A percentile compares a stretch with the other conserved stretches of the same genome.
Evolutionary conservation across 1,140 invertebrate genomes (phyloP).

Genomic region (Cydia splendana): DNA sequence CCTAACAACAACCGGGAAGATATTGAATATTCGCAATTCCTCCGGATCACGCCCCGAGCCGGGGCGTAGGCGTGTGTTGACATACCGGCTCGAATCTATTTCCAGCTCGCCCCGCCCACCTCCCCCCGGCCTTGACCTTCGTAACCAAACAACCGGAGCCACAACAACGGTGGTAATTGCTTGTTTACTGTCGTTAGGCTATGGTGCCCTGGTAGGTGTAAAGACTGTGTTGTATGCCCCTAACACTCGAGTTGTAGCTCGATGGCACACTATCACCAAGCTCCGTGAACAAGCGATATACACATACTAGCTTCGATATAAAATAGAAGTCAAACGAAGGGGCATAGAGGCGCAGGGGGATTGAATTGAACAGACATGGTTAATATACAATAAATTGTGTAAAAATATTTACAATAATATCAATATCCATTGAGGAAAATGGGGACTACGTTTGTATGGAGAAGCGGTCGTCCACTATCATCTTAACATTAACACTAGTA

Average conservation of each 20-base stretch:
- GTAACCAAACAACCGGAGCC: slow-evolving; percentile 75
- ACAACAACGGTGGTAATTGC: slow-evolving; percentile 65
- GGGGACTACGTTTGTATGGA: no score
- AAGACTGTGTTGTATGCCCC: not conserved
- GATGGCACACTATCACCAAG: no score
- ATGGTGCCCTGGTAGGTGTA: not conserved
- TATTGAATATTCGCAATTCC: slow-evolving; percentile 13
- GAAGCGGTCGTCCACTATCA: no score
- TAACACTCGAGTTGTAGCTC: no score
- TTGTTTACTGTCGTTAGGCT: slow-evolving; percentile 44
- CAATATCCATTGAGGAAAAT: no score
- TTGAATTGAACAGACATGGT: no score
- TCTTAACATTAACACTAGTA: not conserved
- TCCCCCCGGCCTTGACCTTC: slow-evolving; percentile 68
- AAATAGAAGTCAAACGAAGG: no score
- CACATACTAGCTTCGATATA: no score
- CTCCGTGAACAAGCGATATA: no score
- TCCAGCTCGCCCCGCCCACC: slow-evolving; percentile 63
- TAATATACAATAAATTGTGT: no score
- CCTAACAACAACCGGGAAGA: not conserved
- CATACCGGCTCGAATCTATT: slow-evolving; percentile 73
- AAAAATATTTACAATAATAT: no score
- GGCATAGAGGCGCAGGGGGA: no score
- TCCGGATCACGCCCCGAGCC: slow-evolving; percentile 37
- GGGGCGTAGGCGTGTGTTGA: slow-evolving; percentile 73